Base-by-base conservation (phyloP, 1,140 invertebrate species). In the Patella vulgata region DNA sequence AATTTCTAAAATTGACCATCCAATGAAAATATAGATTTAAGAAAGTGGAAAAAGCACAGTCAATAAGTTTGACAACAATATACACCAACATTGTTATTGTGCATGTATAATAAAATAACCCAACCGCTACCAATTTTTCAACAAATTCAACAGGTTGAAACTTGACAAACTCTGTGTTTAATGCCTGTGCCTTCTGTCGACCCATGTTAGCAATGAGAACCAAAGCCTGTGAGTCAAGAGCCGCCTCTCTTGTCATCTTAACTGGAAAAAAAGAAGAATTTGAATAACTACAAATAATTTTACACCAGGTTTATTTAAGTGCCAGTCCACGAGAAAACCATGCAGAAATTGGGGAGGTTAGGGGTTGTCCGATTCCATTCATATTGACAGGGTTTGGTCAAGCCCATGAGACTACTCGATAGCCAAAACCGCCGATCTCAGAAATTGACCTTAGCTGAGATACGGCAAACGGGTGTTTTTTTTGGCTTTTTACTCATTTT, bases 111-210 rank as follows among this genome's bases (percentile, higher is more conserved):
- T 53, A 30, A 25, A 43, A 9, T 14, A 44, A 3, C 23, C 55
- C 25, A 36, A 36, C 33, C 5, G 33, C 33, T 61, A 71, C 72
- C 52, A 74, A 43, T 63, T 68, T 69, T 19, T 61, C 59, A 14
- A 64, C 59, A 68, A 72, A 74, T 39, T 74, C 73, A 17, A 50
- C 33, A 14, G 69, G 59, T 39, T 72, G 66, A 48, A 74, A 74
- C 30, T 40, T 63, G 11, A 72, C 59, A 61, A 74, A 72, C 23
- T 74, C 73, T 65, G 70, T 72, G 31, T 64, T 51, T 9, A 74
- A 54, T 0, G 73, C 73, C 50, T 74, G 70, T 12, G 73, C 73
- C 25, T 74, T 74, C 53, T 65, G 62, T 40, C 61, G 58, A 3
- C 73, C 73, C 25, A 63, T 44, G 28, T 66, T 59, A 25, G 73